Conservation (phyloP, 1,140 invertebrate species). For the Plutomurus gul region DNA sequence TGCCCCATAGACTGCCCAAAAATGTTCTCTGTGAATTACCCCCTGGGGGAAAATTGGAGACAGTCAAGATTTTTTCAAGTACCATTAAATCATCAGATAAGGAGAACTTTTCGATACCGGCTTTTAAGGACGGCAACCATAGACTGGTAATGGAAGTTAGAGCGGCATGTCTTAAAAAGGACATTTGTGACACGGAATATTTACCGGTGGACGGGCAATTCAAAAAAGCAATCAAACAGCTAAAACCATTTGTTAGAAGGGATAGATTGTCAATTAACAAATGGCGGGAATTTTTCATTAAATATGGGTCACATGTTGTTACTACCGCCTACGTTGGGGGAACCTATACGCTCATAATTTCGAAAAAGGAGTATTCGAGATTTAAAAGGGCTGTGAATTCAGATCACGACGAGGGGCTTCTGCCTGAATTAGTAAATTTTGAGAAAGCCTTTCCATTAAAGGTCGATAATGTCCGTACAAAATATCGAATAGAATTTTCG, state of each 20-base stretch:
- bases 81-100: too few species aligned
- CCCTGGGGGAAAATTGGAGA: too few species aligned
- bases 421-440: background rate
- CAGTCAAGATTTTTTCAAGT: too few species aligned
- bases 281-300: background rate
- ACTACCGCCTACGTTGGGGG: background rate
- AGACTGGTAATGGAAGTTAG: background rate
- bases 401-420: background rate
- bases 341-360: background rate
- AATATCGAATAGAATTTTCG: background rate
- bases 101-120: too few species aligned
- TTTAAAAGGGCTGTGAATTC: background rate
- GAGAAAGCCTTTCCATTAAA: background rate
- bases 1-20: too few species aligned
- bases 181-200: background rate
- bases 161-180: background rate
- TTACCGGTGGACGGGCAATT: background rate
- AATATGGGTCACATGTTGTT: background rate
- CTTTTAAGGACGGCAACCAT: background rate
- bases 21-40: too few species aligned
- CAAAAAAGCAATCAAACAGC: background rate
- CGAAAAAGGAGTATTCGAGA: background rate
- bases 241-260: background rate
- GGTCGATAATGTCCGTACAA: background rate
- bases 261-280: background rate